A percentile compares a stretch with the other conserved stretches of the same genome.
Conservation (phyloP, 1,140 invertebrate species). For the Magallana ariakensis region DNA sequence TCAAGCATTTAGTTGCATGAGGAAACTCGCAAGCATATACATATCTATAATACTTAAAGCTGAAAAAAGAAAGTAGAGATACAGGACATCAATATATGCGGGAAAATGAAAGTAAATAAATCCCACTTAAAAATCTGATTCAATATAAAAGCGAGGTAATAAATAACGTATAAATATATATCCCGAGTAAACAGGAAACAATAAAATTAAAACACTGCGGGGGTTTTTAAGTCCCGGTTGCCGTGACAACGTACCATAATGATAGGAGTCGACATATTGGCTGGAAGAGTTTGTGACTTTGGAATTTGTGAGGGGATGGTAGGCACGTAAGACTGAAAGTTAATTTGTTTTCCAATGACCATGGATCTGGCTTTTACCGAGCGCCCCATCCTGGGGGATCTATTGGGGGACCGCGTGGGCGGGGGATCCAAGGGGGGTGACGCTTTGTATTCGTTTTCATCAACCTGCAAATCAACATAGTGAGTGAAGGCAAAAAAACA, state of each 20-base stretch:
- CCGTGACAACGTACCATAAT: conserved; percentile 18
- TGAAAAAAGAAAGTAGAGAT: too few species aligned
- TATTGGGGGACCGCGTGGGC: conserved; percentile 11
- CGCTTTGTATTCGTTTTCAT: conserved; percentile 14
- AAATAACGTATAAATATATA: too few species aligned
- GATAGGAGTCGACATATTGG: conserved; percentile 42
- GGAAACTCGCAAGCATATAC: too few species aligned
- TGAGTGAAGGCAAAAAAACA: neutral
- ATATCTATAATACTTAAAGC: too few species aligned
- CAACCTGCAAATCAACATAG: conserved; percentile 38
- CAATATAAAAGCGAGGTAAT: too few species aligned
- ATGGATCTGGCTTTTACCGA: conserved; percentile 50
- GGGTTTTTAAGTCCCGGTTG: neutral
- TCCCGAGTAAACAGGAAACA: too few species aligned
- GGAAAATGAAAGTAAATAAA: too few species aligned
- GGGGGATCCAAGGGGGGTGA: conserved; percentile 7
- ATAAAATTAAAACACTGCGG: too few species aligned
- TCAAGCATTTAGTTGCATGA: too few species aligned
- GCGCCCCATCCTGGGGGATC: conserved; percentile 40
- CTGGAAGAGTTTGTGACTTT: conserved; percentile 51
- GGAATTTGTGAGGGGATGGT: conserved; percentile 40
- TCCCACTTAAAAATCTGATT: too few species aligned
- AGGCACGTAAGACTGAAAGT: conserved; percentile 36
- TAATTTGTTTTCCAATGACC: conserved; percentile 50
- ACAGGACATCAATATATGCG: too few species aligned